These are phyloP conservation scores for Pyrochroa serraticornis DNA, from an alignment of 2,888 invertebrate species.

Conservation along the genomic window DNA sequence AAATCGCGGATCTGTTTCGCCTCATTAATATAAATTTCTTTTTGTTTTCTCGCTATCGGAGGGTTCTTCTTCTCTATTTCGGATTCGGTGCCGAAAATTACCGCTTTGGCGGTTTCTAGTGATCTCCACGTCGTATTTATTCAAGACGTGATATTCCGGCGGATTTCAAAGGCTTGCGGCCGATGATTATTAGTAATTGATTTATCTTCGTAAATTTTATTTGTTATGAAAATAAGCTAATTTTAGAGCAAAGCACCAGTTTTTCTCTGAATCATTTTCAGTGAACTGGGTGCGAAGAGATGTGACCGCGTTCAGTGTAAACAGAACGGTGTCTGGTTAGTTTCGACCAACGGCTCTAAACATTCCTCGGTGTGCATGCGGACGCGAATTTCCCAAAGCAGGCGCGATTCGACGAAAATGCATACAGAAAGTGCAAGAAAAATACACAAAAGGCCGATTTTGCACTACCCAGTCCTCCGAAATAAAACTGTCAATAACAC, in stretches of 20 bases:
- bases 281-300: slow-evolving; percentile 54
- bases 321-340: slow-evolving; percentile 51
- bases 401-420: slow-evolving; percentile 10
- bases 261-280: slow-evolving; percentile 52
- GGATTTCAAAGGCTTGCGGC: slow-evolving; percentile 28
- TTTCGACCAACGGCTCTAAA: slow-evolving; percentile 37
- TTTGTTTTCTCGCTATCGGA: slow-evolving; percentile 1
- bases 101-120: slow-evolving; percentile 4
- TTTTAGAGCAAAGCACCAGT: slow-evolving; percentile 49
- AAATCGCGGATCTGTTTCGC: slow-evolving; percentile 23
- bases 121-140: slow-evolving; percentile 24
- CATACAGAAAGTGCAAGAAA: slow-evolving; percentile 12
- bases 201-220: slow-evolving; percentile 46
- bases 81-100: not conserved
- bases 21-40: slow-evolving; percentile 24
- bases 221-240: slow-evolving; percentile 51
- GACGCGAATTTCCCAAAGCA: slow-evolving; percentile 24
- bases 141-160: slow-evolving; percentile 23
- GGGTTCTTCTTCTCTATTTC: no score
- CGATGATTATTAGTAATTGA: slow-evolving; percentile 44
- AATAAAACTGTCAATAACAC: no score
- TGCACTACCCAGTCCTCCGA: not conserved
- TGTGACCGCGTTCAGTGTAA: slow-evolving; percentile 52
- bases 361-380: slow-evolving; percentile 18
- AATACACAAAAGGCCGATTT: not conserved